phyloP scores from a whole-genome alignment of 2,888 invertebrate species.

The Athripsodes cinereus region DNA sequence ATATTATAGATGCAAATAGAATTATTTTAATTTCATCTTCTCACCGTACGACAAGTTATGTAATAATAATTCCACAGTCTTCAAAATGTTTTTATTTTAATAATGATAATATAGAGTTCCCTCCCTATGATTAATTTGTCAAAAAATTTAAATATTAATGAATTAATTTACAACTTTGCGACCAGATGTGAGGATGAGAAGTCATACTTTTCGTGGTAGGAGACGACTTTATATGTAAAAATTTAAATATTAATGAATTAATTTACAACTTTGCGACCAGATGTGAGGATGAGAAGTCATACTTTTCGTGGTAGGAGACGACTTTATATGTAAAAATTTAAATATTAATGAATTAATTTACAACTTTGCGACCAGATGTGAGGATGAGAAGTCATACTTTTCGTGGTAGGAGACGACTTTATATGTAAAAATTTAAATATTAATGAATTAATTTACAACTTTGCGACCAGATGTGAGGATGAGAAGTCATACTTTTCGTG shows the following conservation, averaged over 20 bases:
- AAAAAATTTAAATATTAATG: slow-evolving; percentile 2
- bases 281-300: no score
- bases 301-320: no score
- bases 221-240: not conserved
- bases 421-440: not conserved
- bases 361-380: not conserved
- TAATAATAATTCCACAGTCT: no score
- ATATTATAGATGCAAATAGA: no score
- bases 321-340: not conserved
- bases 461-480: not conserved
- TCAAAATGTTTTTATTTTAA: no score
- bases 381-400: no score
- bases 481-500: no score
- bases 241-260: slow-evolving; percentile 2
- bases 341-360: slow-evolving; percentile 1
- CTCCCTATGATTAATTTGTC: not conserved
- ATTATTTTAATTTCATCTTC: no score
- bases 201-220: no score
- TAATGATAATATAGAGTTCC: no score
- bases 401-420: no score
- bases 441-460: not conserved
- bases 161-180: not conserved
- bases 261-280: not conserved
- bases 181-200: no score
- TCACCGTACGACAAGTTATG: not conserved